phyloP scores from a whole-genome alignment of 2,797 vertebrate genomes.

The Argentina silus region DNA sequence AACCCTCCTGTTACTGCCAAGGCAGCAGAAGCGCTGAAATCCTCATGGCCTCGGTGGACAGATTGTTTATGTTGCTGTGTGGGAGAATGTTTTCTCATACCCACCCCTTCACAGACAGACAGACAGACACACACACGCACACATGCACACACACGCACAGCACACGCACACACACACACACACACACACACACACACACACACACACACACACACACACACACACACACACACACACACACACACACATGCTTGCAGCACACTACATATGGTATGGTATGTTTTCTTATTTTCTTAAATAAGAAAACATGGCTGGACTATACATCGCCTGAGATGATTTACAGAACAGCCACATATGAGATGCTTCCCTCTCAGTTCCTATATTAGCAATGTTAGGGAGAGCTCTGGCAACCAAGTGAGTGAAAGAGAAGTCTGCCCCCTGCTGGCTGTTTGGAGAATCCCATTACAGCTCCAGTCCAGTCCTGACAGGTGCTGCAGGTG shows the following conservation, averaged over 20 bases:
- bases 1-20: constrained; percentile 45
- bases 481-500: constrained; percentile 2
- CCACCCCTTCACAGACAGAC: not conserved
- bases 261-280: not conserved
- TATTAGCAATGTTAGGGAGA: not conserved
- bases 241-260: constrained; percentile 6
- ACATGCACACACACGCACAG: not conserved
- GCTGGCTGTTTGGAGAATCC: constrained; percentile 40
- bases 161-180: constrained; percentile 7
- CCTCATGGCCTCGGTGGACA: constrained; percentile 29
- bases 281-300: not conserved
- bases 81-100: not conserved
- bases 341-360: not conserved
- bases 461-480: not conserved
- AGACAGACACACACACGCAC: constrained; percentile 29
- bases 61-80: constrained; percentile 44
- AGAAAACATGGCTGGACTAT: not conserved
- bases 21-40: constrained; percentile 28
- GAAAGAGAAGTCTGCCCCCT: constrained; percentile 37
- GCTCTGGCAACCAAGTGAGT: not conserved
- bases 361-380: not conserved
- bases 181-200: constrained; percentile 1
- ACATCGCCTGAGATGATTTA: not conserved
- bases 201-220: not conserved
- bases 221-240: not conserved